Evolutionary conservation across 2,113 vertebrate genomes (phyloP).

Genomic region (Ceyx margarethae): DNA sequence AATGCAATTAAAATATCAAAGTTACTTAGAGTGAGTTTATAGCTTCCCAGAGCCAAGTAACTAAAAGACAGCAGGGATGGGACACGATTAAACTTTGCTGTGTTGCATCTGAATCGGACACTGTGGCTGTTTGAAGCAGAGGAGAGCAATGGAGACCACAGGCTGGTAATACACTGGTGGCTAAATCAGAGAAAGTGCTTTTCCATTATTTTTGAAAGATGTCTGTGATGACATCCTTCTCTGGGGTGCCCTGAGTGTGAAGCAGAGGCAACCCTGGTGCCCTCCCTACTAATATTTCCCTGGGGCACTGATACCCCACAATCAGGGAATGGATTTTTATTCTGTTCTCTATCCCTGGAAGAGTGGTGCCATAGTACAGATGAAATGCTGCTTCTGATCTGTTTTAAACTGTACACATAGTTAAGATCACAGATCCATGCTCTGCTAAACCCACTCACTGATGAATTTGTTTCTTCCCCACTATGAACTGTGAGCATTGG

Average conservation of each 20-base stretch:
- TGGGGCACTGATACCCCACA: neutral
- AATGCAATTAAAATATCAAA: constrained; percentile 3
- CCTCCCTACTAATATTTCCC: neutral
- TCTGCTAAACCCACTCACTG: neutral
- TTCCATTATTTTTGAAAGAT: neutral
- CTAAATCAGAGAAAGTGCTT: neutral
- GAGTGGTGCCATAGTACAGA: neutral
- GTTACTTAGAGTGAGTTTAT: neutral
- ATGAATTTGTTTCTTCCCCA: neutral
- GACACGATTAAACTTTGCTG: neutral
- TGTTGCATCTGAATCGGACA: neutral
- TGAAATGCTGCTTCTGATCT: rapidly evolving
- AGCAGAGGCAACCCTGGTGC: neutral
- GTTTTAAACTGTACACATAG: neutral
- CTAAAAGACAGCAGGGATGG: neutral
- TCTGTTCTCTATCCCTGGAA: neutral
- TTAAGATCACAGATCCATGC: neutral
- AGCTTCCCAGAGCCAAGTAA: neutral
- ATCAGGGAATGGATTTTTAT: neutral
- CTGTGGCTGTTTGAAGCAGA: neutral
- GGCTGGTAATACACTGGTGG: neutral
- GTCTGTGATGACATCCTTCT: neutral
- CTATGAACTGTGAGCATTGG: rapidly evolving
- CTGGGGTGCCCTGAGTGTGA: neutral
- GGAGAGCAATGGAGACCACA: neutral